A percentile compares a stretch with the other conserved stretches of the same genome.
Conservation (phyloP, 1,140 invertebrate genomes). For the Nomia melanderi region DNA sequence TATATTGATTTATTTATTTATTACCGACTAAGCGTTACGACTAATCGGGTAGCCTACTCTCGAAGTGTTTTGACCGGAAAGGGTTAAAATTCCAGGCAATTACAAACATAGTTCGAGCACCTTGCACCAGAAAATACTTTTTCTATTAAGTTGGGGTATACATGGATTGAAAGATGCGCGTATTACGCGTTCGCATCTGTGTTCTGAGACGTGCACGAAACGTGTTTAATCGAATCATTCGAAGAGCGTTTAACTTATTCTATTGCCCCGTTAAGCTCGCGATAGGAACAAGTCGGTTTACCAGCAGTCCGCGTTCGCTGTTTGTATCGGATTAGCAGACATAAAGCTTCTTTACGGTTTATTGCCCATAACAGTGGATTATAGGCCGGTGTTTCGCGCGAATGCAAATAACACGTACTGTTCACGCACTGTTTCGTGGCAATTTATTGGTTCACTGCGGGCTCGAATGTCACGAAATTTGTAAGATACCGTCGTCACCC, state of each 20-base stretch:
- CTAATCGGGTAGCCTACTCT: no score
- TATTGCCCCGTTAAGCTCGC: background rate
- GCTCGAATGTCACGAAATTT: background rate
- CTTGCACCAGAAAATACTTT: no score
- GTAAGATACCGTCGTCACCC: background rate
- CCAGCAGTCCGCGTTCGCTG: background rate
- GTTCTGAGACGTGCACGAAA: background rate
- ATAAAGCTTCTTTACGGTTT: background rate
- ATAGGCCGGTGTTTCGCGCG: background rate
- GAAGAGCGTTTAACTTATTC: background rate
- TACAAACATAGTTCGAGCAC: no score
- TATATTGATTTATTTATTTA: no score
- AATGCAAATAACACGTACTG: background rate
- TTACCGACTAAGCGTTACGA: no score
- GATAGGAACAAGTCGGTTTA: background rate
- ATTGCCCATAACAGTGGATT: slow-evolving; percentile 13
- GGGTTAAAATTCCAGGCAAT: no score
- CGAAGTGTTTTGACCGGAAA: no score
- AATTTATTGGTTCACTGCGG: background rate
- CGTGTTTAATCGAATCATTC: background rate
- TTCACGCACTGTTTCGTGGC: background rate
- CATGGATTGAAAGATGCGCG: no score
- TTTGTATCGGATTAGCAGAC: slow-evolving; percentile 3
- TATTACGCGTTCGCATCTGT: background rate
- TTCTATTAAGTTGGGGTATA: no score